A percentile compares a stretch with the other conserved stretches of the same genome.
These are phyloP conservation scores for Rhinichthys osculus DNA, from an alignment of 2,797 vertebrate species.

Conservation along the genomic window DNA sequence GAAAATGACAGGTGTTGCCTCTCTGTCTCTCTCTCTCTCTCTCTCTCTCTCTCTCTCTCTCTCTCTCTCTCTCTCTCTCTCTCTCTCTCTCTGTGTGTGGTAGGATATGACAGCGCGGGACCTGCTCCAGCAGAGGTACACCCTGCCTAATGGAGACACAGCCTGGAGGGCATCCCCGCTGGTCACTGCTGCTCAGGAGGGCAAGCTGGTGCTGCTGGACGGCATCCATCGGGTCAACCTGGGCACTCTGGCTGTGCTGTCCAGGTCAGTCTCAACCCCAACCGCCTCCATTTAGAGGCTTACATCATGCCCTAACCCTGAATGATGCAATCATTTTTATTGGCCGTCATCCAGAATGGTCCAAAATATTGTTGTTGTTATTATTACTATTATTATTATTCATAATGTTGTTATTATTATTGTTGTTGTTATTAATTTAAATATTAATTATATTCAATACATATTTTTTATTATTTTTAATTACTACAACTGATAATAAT, in stretches of 20 bases:
- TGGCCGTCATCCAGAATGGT: too few species aligned
- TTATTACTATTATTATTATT: background rate
- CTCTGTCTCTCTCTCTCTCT: background rate
- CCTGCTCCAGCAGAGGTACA: constrained; percentile 94
- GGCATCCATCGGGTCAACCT: constrained; percentile 93
- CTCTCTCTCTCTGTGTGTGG: background rate
- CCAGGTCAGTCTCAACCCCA: constrained; percentile 80
- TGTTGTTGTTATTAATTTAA: background rate
- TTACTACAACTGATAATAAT: background rate
- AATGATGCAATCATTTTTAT: background rate
- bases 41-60: background rate
- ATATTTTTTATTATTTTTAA: background rate
- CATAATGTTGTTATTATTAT: background rate
- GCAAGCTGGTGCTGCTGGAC: constrained; percentile 91
- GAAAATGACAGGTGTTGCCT: background rate
- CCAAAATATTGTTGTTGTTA: background rate
- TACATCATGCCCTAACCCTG: too few species aligned
- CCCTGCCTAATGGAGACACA: constrained; percentile 93
- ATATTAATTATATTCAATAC: background rate
- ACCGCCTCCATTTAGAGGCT: background rate
- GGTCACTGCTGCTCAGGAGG: constrained; percentile 89
- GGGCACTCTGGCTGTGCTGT: constrained; percentile 91
- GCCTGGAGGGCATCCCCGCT: constrained; percentile 92
- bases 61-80: background rate
- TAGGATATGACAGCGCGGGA: constrained; percentile 97